Base-by-base conservation (phyloP, 2,888 invertebrate genomes). In the Pristionchus arcanus region DNA sequence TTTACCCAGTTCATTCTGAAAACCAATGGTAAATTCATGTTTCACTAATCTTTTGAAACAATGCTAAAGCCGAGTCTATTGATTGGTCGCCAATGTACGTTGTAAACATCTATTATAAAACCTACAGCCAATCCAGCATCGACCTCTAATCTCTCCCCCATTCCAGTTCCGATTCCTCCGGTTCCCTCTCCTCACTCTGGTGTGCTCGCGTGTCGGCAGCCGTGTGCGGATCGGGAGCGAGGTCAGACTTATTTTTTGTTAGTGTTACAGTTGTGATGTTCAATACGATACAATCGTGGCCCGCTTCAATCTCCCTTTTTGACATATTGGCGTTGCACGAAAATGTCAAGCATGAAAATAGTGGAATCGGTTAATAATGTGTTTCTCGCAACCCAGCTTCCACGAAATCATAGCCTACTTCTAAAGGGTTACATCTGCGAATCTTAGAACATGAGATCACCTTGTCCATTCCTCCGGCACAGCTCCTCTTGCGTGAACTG, bases 121-220 rank as follows among this genome's bases (percentile, higher is more conserved):
- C 19, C 2, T 66, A 25, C 66, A 3, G 3, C 3, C 66, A 11
- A 7, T 11, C n/a, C 31, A 28, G 2, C 31, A 1, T 81, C 25
- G 42, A 81, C 37, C 42, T 66, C 81, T 25, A 28, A 13, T 28
- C 15, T 28, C n/a, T 31, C 37, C 19, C 25, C 28, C 34, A 9
- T 88, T 74, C 25, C 55, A 88, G 87, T 55, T 89, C 89, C 42
- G 63, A 63, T 9, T 81, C 81, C 0, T 83, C 81, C 42, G 90
- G 90, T 49, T 91, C 92, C 1, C 90, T 93, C 59, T 92, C 91
- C 34, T 74, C 90, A 16, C 90, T 92, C 19, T 93, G 93, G 93
- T 92, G 92, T 85, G 92, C 93, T 2, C 87, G 92, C 49, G 92
- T 93, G 0, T 91, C 92, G 2, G 92, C 92, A 0, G 92, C 93